Base-by-base conservation (phyloP, 2,888 invertebrate species). In the Oscheius sp. region DNA sequence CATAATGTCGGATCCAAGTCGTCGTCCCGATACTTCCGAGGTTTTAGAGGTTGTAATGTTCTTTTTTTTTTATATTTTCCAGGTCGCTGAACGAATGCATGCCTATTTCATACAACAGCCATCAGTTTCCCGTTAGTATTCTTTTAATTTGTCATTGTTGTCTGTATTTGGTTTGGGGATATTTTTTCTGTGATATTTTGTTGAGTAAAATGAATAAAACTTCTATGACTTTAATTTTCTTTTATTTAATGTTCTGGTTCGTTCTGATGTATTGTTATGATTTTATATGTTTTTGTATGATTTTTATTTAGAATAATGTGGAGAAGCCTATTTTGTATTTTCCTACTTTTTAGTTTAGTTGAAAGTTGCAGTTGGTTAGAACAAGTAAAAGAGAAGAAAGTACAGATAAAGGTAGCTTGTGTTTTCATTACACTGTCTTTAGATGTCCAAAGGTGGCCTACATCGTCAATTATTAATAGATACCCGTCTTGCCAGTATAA, bases 21-120 rank as follows among this genome's bases (percentile, higher is more conserved):
- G 72, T 57, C 67, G 84, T 38, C 83, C 84, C 47, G 81, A 81
- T 51, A 82, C 82, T n/a, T 63, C 67, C 32, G 82, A 84, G 57
- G 82, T 84, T 6, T 67, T 77, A 8, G 73, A 77, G 45, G 77
- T 77, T 28, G 26, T 9, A 9, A 36, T 9, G 38, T 36, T 36
- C 38, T n/a, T n/a, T n/a, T n/a, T n/a, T n/a, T 36, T 12, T 12
- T 36, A 47, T 61, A 62, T 47, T 57, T 68, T 72, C 65, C 22
- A 74, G 74, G 68, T 74, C 9, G 72, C 75, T 26, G 75, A 75
- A 45, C 63, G 68, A 49, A 76, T 76, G 75, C 65, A 76, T 67
- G 66, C 57, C 8, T 62, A 70, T 51, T 76, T 73, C 54, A 66
- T 65, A 8, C 59, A 59, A 36, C 68, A 63, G 24, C 47, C 36